These are phyloP conservation scores for Radopholus similis DNA, from an alignment of 1,140 invertebrate species.

Conservation along the genomic window DNA sequence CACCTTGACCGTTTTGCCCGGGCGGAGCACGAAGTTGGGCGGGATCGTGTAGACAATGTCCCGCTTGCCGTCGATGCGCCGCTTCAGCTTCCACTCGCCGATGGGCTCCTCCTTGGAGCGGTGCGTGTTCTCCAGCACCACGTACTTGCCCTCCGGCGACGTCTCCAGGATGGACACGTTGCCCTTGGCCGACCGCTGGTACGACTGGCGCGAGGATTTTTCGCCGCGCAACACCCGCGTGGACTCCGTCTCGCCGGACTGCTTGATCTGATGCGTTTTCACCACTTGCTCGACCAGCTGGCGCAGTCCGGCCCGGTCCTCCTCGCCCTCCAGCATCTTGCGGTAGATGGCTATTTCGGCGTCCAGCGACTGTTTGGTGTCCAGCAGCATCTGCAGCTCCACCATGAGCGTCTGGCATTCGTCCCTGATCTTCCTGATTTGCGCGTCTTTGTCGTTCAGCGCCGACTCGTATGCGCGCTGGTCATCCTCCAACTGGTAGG, in stretches of 20 bases:
- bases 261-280: conserved; percentile 50
- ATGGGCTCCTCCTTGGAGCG: conserved; percentile 53
- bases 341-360: conserved; percentile 61
- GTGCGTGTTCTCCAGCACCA: conserved; percentile 58
- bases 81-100: conserved; percentile 60
- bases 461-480: conserved; percentile 57
- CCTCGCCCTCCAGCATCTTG: conserved; percentile 60
- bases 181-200: conserved; percentile 64
- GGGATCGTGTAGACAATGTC: conserved; percentile 60
- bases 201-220: conserved; percentile 64
- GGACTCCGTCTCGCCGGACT: conserved; percentile 53
- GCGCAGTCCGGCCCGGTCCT: conserved; percentile 56
- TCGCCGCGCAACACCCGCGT: conserved; percentile 62
- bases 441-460: conserved; percentile 56
- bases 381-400: conserved; percentile 62
- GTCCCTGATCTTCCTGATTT: conserved; percentile 59
- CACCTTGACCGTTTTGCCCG: conserved; percentile 56
- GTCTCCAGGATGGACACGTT: conserved; percentile 55
- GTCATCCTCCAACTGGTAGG: conserved; percentile 63
- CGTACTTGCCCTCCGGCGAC: conserved; percentile 28
- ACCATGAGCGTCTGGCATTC: conserved; percentile 61
- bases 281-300: conserved; percentile 60
- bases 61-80: conserved; percentile 53
- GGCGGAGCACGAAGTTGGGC: conserved; percentile 49
- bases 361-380: conserved; percentile 61